Evolutionary conservation across 92 coral and sea anemone genomes (phyloP).

Genomic region (Chrysogorgia sp.): DNA sequence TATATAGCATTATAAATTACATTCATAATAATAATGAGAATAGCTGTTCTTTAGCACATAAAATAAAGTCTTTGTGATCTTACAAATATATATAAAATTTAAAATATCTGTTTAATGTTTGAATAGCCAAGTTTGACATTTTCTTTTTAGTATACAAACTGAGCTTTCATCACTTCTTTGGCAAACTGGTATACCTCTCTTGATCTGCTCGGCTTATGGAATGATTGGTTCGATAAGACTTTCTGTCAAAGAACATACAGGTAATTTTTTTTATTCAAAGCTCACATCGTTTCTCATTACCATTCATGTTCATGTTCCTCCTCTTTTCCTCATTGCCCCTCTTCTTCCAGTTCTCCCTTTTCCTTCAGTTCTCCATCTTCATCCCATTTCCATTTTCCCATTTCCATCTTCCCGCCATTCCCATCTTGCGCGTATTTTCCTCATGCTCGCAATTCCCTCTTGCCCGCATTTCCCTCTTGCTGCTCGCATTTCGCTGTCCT

Average conservation of each 20-base stretch:
- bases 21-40: too few relatives aligned
- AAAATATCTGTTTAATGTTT: background rate
- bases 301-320: background rate
- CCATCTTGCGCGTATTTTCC: too few relatives aligned
- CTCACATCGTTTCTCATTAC: background rate
- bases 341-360: too few relatives aligned
- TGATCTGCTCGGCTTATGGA: conserved; percentile 94
- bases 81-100: background rate
- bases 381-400: too few relatives aligned
- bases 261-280: conserved; percentile 33
- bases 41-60: too few relatives aligned
- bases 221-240: conserved; percentile 95
- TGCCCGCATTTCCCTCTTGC: too few relatives aligned
- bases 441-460: too few relatives aligned
- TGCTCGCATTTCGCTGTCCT: too few relatives aligned
- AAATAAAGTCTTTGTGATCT: too few relatives aligned
- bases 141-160: conserved; percentile 66
- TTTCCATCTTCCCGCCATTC: too few relatives aligned
- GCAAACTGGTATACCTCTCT: conserved; percentile 76
- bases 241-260: conserved; percentile 87
- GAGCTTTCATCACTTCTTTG: conserved; percentile 78
- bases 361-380: too few relatives aligned
- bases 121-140: background rate
- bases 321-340: background rate
- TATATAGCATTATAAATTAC: too few relatives aligned